Percentiles rank a stretch among this genome's conserved stretches.
Conservation (phyloP, 2,888 invertebrate genomes). For the Charanyca ferruginea region DNA sequence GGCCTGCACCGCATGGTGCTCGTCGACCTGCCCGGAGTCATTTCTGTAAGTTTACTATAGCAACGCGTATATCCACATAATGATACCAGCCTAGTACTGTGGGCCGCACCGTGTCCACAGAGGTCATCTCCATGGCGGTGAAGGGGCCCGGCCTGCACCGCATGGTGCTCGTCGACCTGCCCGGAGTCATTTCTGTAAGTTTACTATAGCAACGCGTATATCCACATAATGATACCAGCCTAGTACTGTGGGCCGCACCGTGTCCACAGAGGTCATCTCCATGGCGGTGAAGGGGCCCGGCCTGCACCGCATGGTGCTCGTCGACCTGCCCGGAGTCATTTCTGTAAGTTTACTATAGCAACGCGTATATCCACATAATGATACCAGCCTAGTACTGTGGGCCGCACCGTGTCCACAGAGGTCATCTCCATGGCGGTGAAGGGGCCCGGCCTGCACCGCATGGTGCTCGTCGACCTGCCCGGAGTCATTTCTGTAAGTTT, state of each 20-base stretch:
- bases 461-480: too few relatives aligned
- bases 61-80: too few relatives aligned
- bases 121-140: slow-evolving; percentile 99
- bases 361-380: too few relatives aligned
- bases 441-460: too few relatives aligned
- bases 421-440: too few relatives aligned
- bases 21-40: slow-evolving; percentile 99
- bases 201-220: too few relatives aligned
- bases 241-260: slow-evolving; percentile 98
- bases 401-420: too few relatives aligned
- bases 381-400: too few relatives aligned
- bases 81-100: too few relatives aligned
- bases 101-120: slow-evolving; percentile 98
- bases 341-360: slow-evolving; percentile 93
- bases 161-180: slow-evolving; percentile 99
- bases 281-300: slow-evolving; percentile 99
- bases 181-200: slow-evolving; percentile 98
- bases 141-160: slow-evolving; percentile 99
- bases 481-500: too few relatives aligned
- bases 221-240: too few relatives aligned
- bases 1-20: slow-evolving; percentile 99
- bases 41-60: slow-evolving; percentile 94
- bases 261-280: slow-evolving; percentile 98
- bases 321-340: slow-evolving; percentile 99
- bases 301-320: slow-evolving; percentile 99